A percentile compares a stretch with the other conserved stretches of the same genome.
Conservation (phyloP, 2,113 vertebrate genomes). For the Corythoichthys intestinalis region DNA sequence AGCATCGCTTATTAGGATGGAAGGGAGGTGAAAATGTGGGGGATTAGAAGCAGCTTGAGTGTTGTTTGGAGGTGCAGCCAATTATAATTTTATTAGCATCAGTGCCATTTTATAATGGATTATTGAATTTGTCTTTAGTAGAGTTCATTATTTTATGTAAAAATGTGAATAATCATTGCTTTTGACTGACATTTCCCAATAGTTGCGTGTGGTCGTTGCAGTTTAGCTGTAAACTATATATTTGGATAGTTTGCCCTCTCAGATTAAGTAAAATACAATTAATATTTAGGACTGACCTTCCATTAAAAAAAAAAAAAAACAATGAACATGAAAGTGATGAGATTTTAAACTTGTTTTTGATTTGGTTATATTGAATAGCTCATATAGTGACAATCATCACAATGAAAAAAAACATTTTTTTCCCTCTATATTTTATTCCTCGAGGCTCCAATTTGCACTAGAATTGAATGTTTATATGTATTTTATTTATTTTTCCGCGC, state of each 20-base stretch:
- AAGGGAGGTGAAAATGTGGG: slow-evolving; percentile 31
- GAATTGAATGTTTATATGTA: slow-evolving; percentile 47
- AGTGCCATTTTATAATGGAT: not conserved
- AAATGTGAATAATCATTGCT: not conserved
- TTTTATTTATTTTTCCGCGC: slow-evolving; percentile 72
- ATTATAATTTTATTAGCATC: not conserved
- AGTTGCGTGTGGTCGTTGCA: too few species aligned
- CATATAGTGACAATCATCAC: not conserved
- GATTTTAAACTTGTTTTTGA: not conserved
- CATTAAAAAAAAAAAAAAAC: too few species aligned
- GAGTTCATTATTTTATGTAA: not conserved
- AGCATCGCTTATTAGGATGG: slow-evolving; percentile 83
- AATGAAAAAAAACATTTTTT: not conserved
- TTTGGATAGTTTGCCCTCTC: too few species aligned
- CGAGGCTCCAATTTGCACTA: not conserved
- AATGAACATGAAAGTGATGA: too few species aligned
- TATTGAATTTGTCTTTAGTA: not conserved
- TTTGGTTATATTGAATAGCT: not conserved
- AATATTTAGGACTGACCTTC: too few species aligned
- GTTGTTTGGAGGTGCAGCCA: slow-evolving; percentile 32
- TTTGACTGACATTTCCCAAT: not conserved
- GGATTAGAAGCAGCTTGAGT: slow-evolving; percentile 34
- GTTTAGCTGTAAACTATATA: too few species aligned
- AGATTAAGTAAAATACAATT: too few species aligned
- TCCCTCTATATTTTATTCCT: not conserved